phyloP scores from a whole-genome alignment of 2,113 vertebrate genomes.

The Mirza zaza region DNA sequence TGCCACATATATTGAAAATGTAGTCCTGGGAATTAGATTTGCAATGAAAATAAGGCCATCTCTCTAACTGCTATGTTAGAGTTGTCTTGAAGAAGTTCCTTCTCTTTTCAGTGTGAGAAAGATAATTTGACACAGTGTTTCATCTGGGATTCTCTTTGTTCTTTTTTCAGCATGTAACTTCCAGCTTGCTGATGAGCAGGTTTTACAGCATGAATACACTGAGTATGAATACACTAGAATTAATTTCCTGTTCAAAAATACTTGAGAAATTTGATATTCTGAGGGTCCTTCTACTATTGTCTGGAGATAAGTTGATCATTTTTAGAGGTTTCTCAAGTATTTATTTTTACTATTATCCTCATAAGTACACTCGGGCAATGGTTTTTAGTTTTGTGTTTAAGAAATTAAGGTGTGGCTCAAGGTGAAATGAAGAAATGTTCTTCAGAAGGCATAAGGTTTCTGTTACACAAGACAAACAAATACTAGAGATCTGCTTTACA shows the following conservation, averaged over 20 bases:
- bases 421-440: not conserved
- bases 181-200: not conserved
- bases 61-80: not conserved
- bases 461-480: not conserved
- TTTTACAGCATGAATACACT: not conserved
- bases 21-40: not conserved
- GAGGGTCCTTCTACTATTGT: not conserved
- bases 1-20: not conserved
- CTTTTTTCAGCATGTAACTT: not conserved
- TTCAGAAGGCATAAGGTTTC: not conserved
- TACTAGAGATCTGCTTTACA: not conserved
- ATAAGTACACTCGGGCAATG: not conserved
- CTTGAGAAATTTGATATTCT: not conserved
- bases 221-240: not conserved
- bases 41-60: not conserved
- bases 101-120: not conserved
- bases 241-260: not conserved
- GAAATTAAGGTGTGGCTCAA: not conserved
- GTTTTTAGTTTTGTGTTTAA: not conserved
- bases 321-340: not conserved
- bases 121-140: not conserved
- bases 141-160: not conserved
- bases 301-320: not conserved
- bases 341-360: not conserved
- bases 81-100: not conserved